These are phyloP conservation scores for Apaloderma vittatum DNA, from an alignment of 2,113 vertebrate species.

Conservation along the genomic window DNA sequence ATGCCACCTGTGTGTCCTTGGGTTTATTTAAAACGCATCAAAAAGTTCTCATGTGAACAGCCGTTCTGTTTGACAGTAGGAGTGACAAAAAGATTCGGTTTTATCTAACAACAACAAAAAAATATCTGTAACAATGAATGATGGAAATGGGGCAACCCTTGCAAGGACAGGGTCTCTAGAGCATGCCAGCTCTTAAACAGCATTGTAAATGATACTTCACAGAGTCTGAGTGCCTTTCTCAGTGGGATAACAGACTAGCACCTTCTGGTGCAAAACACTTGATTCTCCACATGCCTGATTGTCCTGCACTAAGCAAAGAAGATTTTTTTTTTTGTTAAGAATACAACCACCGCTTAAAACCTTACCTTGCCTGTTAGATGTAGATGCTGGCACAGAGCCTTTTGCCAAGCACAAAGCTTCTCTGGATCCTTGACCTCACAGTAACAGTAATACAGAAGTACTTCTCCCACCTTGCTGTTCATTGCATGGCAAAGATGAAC, in stretches of 20 bases:
- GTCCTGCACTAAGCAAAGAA: neutral
- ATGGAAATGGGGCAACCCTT: neutral
- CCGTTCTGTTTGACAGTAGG: neutral
- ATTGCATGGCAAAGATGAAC: neutral
- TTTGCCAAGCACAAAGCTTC: constrained; percentile 90
- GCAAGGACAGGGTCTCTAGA: neutral
- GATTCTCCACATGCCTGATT: rapidly evolving
- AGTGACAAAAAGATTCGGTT: neutral
- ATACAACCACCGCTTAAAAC: neutral
- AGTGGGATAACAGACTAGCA: neutral
- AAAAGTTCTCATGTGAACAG: neutral
- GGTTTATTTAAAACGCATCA: neutral
- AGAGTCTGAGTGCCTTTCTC: neutral
- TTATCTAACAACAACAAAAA: neutral
- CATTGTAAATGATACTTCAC: neutral
- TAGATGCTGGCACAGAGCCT: constrained; percentile 88
- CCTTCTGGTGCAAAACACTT: neutral
- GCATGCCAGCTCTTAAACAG: neutral
- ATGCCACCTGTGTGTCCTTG: neutral
- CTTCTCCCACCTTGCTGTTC: constrained; percentile 84
- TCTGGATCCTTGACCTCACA: constrained; percentile 84
- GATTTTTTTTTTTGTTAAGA: rapidly evolving
- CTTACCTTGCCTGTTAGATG: constrained; percentile 93
- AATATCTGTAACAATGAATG: neutral
- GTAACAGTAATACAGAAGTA: constrained; percentile 94